phyloP scores from a whole-genome alignment of 2,888 invertebrate genomes.

The Amphipyra berbera region DNA sequence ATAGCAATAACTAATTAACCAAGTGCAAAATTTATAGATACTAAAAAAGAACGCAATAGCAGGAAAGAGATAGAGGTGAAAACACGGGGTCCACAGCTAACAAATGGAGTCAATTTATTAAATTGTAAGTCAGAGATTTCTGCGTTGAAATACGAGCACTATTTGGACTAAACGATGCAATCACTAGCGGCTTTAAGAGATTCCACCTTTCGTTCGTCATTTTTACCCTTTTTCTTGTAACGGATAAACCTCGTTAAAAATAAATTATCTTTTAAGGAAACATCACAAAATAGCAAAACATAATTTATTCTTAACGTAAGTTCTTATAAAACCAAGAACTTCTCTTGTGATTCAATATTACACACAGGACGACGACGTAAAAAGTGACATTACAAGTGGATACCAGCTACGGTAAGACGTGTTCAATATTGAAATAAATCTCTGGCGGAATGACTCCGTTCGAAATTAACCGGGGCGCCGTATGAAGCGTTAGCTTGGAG shows the following conservation, averaged over 20 bases:
- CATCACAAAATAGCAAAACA: background rate
- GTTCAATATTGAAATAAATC: conserved; percentile 87
- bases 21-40: background rate
- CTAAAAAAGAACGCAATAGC: conserved; percentile 26
- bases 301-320: background rate
- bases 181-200: conserved; percentile 85
- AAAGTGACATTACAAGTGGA: conserved; percentile 12
- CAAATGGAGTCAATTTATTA: conserved; percentile 82
- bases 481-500: conserved; percentile 82
- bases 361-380: conserved; percentile 5
- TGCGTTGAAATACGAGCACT: conserved; percentile 84
- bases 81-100: conserved; percentile 61
- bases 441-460: conserved; percentile 81
- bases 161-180: conserved; percentile 86
- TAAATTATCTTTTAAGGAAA: background rate
- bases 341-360: background rate
- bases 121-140: conserved; percentile 77
- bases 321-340: background rate
- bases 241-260: background rate
- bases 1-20: conserved; percentile 8
- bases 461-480: conserved; percentile 83
- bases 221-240: conserved; percentile 61
- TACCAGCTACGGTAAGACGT: conserved; percentile 57
- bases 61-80: conserved; percentile 28
- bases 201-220: conserved; percentile 70